phyloP scores from a whole-genome alignment of 1,140 invertebrate species.

The Drosophila navojoa region DNA sequence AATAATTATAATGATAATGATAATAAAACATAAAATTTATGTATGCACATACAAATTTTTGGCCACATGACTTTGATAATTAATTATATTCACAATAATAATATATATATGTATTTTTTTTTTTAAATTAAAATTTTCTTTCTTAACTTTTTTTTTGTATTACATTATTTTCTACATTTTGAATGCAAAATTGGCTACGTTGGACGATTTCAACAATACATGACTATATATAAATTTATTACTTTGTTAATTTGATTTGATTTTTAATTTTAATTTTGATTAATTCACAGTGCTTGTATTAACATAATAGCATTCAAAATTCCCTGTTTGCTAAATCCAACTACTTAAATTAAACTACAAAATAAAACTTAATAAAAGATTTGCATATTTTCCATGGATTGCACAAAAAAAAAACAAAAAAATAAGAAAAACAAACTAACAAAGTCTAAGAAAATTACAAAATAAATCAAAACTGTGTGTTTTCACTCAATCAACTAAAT shows the following conservation, averaged over 20 bases:
- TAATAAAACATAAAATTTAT: conserved; percentile 63
- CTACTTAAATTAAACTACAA: conserved; percentile 19
- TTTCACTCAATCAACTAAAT: conserved; percentile 35
- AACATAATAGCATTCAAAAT: conserved; percentile 7
- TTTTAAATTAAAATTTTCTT: conserved; percentile 21
- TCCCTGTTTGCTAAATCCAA: conserved; percentile 25
- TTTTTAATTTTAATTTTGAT: background rate
- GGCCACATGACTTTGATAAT: conserved; percentile 25
- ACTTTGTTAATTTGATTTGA: background rate
- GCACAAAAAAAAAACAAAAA: conserved; percentile 24
- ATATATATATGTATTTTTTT: background rate
- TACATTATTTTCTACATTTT: conserved; percentile 42
- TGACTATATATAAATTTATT: background rate
- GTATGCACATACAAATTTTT: conserved; percentile 27
- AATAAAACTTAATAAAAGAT: conserved; percentile 14
- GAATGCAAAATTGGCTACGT: conserved; percentile 63
- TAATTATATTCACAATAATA: conserved; percentile 28
- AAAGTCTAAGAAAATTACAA: conserved; percentile 4
- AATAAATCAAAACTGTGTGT: conserved; percentile 13
- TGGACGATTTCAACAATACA: conserved; percentile 37
- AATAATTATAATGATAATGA: conserved; percentile 36
- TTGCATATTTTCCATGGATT: conserved; percentile 38
- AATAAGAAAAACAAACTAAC: background rate
- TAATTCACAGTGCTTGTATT: background rate
- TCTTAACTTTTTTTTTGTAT: conserved; percentile 3